Percentiles rank a stretch among this genome's conserved stretches.
Conservation (phyloP, 2,113 vertebrate species). For the Psophia crepitans region DNA sequence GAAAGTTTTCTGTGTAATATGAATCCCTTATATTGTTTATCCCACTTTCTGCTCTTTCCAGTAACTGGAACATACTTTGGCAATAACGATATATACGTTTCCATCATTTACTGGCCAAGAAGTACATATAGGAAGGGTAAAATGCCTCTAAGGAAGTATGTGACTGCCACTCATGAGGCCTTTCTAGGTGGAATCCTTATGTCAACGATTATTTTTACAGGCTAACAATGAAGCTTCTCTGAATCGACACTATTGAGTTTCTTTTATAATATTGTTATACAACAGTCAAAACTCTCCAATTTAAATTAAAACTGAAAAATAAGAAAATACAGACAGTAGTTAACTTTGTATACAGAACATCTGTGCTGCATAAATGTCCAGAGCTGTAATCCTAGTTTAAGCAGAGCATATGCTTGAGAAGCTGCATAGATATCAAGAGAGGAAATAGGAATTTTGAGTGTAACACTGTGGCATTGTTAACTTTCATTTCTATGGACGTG, state of each 20-base stretch:
- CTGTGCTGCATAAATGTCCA: neutral
- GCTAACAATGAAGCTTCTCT: neutral
- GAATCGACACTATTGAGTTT: neutral
- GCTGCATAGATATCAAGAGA: neutral
- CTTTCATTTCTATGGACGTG: neutral
- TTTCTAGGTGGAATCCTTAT: slow-evolving; percentile 39
- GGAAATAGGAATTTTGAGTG: neutral
- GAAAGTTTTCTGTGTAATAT: slow-evolving; percentile 25
- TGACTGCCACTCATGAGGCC: slow-evolving; percentile 44
- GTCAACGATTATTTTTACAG: slow-evolving; percentile 29
- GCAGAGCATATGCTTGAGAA: neutral
- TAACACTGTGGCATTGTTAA: neutral
- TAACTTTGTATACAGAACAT: neutral
- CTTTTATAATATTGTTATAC: neutral
- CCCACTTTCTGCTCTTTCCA: slow-evolving; percentile 28
- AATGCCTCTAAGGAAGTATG: slow-evolving; percentile 9
- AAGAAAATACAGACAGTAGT: neutral
- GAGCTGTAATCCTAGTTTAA: neutral
- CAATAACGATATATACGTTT: slow-evolving; percentile 42
- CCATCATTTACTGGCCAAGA: slow-evolving; percentile 45
- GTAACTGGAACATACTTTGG: slow-evolving; percentile 57
- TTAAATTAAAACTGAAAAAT: neutral
- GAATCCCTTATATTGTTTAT: slow-evolving; percentile 42
- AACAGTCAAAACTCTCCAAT: neutral
- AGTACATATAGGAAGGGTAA: slow-evolving; percentile 56